A percentile compares a stretch with the other conserved stretches of the same genome.
These are phyloP conservation scores for Cryptomyrus ogoouensis DNA, from an alignment of 2,113 vertebrate species.

Conservation along the genomic window DNA sequence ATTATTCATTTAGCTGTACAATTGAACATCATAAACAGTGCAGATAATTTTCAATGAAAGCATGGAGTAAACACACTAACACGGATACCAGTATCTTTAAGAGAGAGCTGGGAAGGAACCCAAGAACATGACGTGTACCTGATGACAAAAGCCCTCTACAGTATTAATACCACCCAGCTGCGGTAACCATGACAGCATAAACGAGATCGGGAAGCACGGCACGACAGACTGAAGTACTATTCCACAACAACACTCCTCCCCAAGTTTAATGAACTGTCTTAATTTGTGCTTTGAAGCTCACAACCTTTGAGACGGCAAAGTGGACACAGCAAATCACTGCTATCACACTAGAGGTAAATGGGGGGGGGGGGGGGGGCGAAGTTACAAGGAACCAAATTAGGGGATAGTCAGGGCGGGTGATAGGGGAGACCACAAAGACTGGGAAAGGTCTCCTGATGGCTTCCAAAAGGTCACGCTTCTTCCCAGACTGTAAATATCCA, in stretches of 20 bases:
- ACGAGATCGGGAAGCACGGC: slow-evolving; percentile 34
- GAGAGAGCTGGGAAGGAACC: background rate
- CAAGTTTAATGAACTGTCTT: slow-evolving; percentile 52
- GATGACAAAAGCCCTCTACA: background rate
- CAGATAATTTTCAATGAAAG: background rate
- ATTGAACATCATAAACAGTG: background rate
- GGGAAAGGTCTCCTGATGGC: slow-evolving; percentile 1
- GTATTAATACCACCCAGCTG: slow-evolving; percentile 6
- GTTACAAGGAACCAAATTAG: slow-evolving; percentile 35
- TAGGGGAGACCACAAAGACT: slow-evolving; percentile 41
- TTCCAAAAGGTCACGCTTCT: slow-evolving; percentile 20
- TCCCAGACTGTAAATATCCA: slow-evolving; percentile 44
- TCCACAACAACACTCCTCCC: slow-evolving; percentile 25
- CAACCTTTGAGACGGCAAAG: slow-evolving; percentile 30
- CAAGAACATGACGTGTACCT: background rate
- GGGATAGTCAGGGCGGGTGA: slow-evolving; percentile 22
- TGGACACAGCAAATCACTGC: slow-evolving; percentile 48
- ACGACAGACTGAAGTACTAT: slow-evolving; percentile 32
- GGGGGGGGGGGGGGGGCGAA: background rate
- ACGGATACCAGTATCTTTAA: background rate
- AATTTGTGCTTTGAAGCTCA: slow-evolving; percentile 32
- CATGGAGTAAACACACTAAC: background rate
- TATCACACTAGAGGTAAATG: background rate
- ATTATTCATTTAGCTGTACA: background rate
- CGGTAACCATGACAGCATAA: slow-evolving; percentile 45